Percentiles rank a stretch among this genome's conserved stretches.
These are phyloP conservation scores for Hypercompe scribonia DNA, from an alignment of 2,888 invertebrate genomes.

Conservation along the genomic window DNA sequence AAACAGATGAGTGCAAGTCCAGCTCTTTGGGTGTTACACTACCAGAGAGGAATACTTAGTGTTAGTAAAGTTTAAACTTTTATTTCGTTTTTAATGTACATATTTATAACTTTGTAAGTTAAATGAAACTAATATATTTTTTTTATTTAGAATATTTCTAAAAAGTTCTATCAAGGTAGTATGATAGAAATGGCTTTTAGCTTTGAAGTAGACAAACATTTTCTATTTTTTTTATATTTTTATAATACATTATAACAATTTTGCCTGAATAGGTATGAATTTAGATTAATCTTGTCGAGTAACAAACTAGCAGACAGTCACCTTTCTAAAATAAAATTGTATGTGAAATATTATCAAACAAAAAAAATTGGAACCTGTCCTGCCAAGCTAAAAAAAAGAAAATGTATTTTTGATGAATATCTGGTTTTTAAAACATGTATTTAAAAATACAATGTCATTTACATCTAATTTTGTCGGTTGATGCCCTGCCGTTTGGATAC, in stretches of 20 bases:
- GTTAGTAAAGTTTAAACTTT: too few species aligned
- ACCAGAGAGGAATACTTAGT: too few species aligned
- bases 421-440: background rate
- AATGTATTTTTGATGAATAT: background rate
- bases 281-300: background rate
- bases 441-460: background rate
- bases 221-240: too few species aligned
- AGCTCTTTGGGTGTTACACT: too few species aligned
- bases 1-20: too few species aligned
- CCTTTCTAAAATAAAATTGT: background rate
- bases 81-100: too few species aligned
- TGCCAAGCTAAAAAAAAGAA: background rate
- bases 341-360: background rate
- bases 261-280: too few species aligned
- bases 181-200: background rate
- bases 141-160: background rate
- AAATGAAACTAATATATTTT: too few species aligned
- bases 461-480: background rate
- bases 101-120: too few species aligned
- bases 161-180: background rate
- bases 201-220: background rate
- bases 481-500: background rate
- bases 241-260: too few species aligned
- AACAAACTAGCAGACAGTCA: background rate
- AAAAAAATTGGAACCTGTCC: background rate